Base-by-base conservation (phyloP, 2,888 invertebrate genomes). In the Lasioglossum oenotherae region DNA sequence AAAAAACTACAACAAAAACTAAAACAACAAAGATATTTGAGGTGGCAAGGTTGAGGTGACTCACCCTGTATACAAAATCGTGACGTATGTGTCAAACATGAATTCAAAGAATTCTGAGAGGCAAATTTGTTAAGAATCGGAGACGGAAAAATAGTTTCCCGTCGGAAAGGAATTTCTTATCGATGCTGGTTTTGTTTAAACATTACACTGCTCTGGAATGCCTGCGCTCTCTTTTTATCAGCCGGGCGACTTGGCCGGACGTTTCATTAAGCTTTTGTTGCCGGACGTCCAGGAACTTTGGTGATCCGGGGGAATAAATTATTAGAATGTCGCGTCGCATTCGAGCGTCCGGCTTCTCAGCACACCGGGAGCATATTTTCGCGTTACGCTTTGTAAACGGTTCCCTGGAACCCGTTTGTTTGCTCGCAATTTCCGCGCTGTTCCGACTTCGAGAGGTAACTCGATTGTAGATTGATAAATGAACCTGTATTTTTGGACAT, bases 241-340 rank as follows among this genome's bases (percentile, higher is more conserved):
- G 16, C 27, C 88, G 74, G 88, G 82, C 85, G 78, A 82, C 88
- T 78, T 78, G 72, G 64, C 81, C 87, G 79, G 87, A 88, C 83
- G 78, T 89, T 88, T 89, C 89, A 82, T 88, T 87, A 87, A 79
- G 89, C 83, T 87, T 84, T 82, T 49, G 81, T 80, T 72, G 85
- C 46, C 73, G 82, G 69, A 71, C 57, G 31, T 78, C 49, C 41
- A 5, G 27, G 53, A 76, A 83, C 74, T 78, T 87, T 80, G 46
- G 53, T 75, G 75, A 76, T 80, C 38, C 41, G 80, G 49, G 71
- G 10, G 73, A 81, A 81, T 81, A 81, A 88, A 87, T 82, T 79
- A 83, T 81, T 38, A 60, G 27, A 4, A 35, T 31, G 27, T 53
- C 16, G 23, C 31, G 31, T 44, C 38, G 41, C 35, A n/a, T 16